A percentile compares a stretch with the other conserved stretches of the same genome.
Evolutionary conservation across 2,797 vertebrate genomes (phyloP).

Genomic region (Hippoglossus hippoglossus): DNA sequence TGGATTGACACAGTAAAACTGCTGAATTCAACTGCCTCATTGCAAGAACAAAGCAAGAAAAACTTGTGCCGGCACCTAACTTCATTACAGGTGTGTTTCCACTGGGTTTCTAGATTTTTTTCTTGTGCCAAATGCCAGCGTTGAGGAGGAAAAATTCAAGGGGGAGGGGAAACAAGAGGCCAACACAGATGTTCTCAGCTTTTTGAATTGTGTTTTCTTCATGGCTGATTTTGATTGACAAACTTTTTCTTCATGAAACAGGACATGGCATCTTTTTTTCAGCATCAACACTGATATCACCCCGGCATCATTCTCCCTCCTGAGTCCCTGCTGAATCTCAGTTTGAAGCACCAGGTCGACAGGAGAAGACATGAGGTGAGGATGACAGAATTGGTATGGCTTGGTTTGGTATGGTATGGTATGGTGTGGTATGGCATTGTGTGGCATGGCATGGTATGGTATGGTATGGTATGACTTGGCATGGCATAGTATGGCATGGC

Average conservation of each 20-base stretch:
- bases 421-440: too few relatives aligned
- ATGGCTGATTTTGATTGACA: neutral
- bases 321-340: neutral
- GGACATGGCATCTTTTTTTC: neutral
- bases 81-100: neutral
- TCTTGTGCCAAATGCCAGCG: slow-evolving; percentile 9
- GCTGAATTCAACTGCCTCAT: too few relatives aligned
- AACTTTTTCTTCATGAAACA: neutral
- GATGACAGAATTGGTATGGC: neutral
- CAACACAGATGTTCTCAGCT: neutral
- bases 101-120: slow-evolving; percentile 5
- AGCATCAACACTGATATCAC: slow-evolving; percentile 14
- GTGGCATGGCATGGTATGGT: too few relatives aligned
- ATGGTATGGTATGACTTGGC: too few relatives aligned
- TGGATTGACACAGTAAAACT: neutral
- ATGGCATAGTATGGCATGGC: too few relatives aligned
- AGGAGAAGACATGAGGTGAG: slow-evolving; percentile 69
- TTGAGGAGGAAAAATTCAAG: neutral
- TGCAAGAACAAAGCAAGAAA: neutral
- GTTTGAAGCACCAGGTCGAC: neutral
- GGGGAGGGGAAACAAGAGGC: neutral
- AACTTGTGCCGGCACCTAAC: neutral
- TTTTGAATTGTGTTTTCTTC: neutral
- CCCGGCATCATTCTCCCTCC: neutral
- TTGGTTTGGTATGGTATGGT: too few relatives aligned